Base-by-base conservation (phyloP, 1,140 invertebrate genomes). In the Eupristina koningsbergeri region DNA sequence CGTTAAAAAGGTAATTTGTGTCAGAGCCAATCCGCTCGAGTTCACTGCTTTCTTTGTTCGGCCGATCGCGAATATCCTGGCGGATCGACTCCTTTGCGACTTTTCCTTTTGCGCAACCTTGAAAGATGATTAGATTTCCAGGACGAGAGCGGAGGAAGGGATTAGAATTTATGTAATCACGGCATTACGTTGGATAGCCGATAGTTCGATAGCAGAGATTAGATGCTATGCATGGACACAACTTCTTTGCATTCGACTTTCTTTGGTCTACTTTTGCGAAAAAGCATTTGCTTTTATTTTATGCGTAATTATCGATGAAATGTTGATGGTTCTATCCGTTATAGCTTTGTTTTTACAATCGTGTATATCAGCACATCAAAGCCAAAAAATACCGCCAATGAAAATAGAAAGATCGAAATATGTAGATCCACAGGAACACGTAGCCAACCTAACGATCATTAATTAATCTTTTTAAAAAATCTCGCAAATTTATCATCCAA, bases 1-100 rank as follows among this genome's bases (percentile, higher is more conserved):
- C 86, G 89, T 88, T 89, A 90, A 90, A 89, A 87, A 90, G 87
- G 88, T 89, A 88, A 89, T 90, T 89, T 90, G 86, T 87, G 87
- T 88, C 87, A 83, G 63, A 76, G 83, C 83, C 86, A 83, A 89
- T 88, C 81, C 77, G 80, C 80, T 50, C 74, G 50, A 34, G 67
- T 71, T 71, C 41, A 36, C 8, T n/a, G 53, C 80, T 73, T 31
- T 74, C 69, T 81, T 61, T 81, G 81, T 75, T 29, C 45, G 26
- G 3, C 2, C 15, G 50, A 41, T 31, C 63, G 53, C 29, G 63
- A 29, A 29, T 2, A 8, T 31, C 13, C 9, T 5, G 63, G 6
- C n/a, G n/a, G n/a, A n/a, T n/a, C n/a, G n/a, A n/a, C n/a, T 39
- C 39, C 26, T 17, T 9, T 7, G 53, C 47, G n/a, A 19, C 29